phyloP scores from a whole-genome alignment of 2,888 invertebrate genomes.

The Acanthosepion esculentum region DNA sequence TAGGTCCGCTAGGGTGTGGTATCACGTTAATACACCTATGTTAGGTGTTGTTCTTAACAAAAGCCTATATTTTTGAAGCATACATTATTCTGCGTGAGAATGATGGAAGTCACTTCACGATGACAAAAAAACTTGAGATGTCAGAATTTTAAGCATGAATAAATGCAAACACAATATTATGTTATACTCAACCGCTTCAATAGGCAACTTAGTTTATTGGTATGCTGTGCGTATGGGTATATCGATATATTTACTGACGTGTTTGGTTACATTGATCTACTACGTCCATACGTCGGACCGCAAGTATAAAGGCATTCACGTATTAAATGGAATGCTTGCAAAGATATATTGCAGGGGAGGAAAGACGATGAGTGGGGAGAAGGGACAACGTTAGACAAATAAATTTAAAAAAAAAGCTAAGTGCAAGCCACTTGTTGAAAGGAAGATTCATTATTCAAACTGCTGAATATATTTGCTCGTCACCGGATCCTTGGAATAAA shows the following conservation, averaged over 20 bases:
- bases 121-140: neutral
- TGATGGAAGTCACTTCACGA: neutral
- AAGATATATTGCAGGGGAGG: neutral
- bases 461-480: neutral
- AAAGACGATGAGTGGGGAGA: neutral
- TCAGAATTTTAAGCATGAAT: neutral
- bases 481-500: neutral
- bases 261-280: neutral
- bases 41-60: neutral
- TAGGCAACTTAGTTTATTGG: neutral
- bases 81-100: neutral
- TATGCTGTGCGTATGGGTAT: neutral
- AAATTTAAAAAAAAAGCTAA: neutral
- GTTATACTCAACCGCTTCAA: neutral
- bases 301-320: neutral
- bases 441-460: neutral
- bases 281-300: neutral
- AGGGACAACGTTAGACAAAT: neutral
- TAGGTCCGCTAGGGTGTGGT: neutral
- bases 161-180: neutral
- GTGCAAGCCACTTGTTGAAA: neutral
- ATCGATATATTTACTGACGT: neutral
- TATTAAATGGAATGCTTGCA: neutral
- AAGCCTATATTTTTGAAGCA: neutral
- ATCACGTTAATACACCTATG: neutral